phyloP scores from a whole-genome alignment of 2,888 invertebrate genomes.

The Drosophila paranaensis region DNA sequence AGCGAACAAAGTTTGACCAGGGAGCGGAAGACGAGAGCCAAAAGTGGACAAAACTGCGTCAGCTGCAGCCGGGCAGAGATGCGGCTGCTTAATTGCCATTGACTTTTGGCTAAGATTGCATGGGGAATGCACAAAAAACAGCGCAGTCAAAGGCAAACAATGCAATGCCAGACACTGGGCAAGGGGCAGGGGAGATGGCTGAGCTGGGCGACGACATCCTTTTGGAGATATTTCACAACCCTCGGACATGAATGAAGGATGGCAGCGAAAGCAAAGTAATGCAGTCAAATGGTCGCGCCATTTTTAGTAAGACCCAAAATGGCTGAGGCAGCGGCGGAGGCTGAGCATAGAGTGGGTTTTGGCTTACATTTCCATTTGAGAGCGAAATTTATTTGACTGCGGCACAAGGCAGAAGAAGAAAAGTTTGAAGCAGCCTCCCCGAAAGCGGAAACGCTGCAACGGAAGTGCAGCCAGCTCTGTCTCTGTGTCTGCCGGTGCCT shows the following conservation, averaged over 20 bases:
- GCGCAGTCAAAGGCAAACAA: slow-evolving; percentile 55
- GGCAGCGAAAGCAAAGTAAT: slow-evolving; percentile 40
- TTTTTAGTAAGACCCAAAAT: slow-evolving; percentile 63
- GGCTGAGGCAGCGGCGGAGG: slow-evolving; percentile 1
- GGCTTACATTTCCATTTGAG: slow-evolving; percentile 72
- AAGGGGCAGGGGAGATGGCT: neutral
- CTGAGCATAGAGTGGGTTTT: slow-evolving; percentile 12
- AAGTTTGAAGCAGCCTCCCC: slow-evolving; percentile 64
- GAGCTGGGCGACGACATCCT: slow-evolving; percentile 62
- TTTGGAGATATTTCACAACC: slow-evolving; percentile 67
- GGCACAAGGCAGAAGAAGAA: slow-evolving; percentile 68
- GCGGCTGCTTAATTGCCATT: slow-evolving; percentile 73
- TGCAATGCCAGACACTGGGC: slow-evolving; percentile 15
- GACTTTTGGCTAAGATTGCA: slow-evolving; percentile 57
- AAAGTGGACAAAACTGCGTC: slow-evolving; percentile 59
- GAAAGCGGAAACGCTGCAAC: slow-evolving; percentile 64
- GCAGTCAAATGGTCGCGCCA: slow-evolving; percentile 67
- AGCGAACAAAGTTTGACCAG: slow-evolving; percentile 48
- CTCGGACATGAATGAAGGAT: slow-evolving; percentile 68
- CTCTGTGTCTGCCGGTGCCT: slow-evolving; percentile 3
- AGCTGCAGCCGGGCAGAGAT: slow-evolving; percentile 39
- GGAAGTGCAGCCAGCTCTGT: slow-evolving; percentile 63
- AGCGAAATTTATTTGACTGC: slow-evolving; percentile 76
- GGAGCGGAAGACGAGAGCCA: slow-evolving; percentile 25
- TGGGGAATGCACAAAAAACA: slow-evolving; percentile 41